phyloP scores from a whole-genome alignment of 2,888 invertebrate genomes.

The Pyrrhosoma nymphula region DNA sequence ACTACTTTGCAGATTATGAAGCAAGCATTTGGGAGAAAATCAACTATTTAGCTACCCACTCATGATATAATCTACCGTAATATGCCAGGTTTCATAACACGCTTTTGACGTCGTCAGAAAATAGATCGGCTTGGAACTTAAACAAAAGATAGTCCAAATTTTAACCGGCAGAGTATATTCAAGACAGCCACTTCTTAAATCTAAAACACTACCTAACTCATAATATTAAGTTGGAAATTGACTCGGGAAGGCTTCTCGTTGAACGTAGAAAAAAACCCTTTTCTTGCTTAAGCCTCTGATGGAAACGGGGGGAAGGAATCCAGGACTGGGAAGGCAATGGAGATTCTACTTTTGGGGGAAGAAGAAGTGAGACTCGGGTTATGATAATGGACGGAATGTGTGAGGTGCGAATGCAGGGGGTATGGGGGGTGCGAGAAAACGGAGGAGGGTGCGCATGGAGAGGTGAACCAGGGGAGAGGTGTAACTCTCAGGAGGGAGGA shows the following conservation, averaged over 20 bases:
- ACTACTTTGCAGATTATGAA: not conserved
- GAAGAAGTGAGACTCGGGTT: not conserved
- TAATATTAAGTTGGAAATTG: not conserved
- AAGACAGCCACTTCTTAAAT: not conserved
- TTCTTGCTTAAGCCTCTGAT: not conserved
- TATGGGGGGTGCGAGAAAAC: not conserved
- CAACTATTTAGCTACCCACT: not conserved
- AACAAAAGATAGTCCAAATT: not conserved
- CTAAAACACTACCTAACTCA: too few species aligned
- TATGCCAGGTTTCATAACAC: not conserved
- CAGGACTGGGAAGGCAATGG: not conserved
- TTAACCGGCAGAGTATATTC: too few species aligned
- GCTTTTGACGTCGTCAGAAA: not conserved
- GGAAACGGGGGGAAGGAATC: not conserved
- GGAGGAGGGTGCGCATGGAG: not conserved
- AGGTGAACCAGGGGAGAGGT: not conserved
- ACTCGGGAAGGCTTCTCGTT: not conserved
- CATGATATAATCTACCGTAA: not conserved
- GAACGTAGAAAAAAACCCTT: not conserved
- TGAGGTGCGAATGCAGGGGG: not conserved
- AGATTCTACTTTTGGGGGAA: not conserved
- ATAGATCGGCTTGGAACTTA: not conserved
- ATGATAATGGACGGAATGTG: not conserved
- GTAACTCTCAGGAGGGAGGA: not conserved
- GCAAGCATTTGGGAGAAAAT: not conserved